Conservation (phyloP, 1,140 invertebrate genomes). For the Apocrypta bakeri region DNA sequence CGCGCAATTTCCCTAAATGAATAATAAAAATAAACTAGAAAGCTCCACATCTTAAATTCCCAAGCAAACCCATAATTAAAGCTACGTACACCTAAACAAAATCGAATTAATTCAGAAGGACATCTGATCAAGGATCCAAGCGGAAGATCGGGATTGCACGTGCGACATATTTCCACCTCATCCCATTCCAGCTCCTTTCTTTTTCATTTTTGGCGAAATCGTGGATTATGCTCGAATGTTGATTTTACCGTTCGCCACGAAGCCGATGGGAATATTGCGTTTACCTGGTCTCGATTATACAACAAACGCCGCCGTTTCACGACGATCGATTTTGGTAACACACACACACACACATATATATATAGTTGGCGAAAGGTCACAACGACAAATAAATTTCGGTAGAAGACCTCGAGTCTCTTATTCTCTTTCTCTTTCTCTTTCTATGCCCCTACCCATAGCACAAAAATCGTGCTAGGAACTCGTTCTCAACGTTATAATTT, state of each 20-base stretch:
- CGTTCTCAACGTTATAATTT: slow-evolving; percentile 48
- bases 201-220: slow-evolving; percentile 19
- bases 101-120: slow-evolving; percentile 22
- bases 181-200: not conserved
- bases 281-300: slow-evolving; percentile 57
- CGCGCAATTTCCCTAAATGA: too few relatives aligned
- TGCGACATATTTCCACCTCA: not conserved
- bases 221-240: not conserved
- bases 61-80: too few relatives aligned
- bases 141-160: not conserved
- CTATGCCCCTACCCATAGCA: slow-evolving; percentile 53
- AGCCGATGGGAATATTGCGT: not conserved
- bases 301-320: slow-evolving; percentile 45
- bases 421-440: too few relatives aligned
- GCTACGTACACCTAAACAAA: not conserved
- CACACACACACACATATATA: too few relatives aligned
- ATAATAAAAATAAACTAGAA: too few relatives aligned
- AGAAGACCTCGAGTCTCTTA: slow-evolving; percentile 55
- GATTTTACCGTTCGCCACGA: not conserved
- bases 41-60: too few relatives aligned
- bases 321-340: slow-evolving; percentile 60
- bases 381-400: slow-evolving; percentile 64
- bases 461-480: slow-evolving; percentile 41
- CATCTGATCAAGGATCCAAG: not conserved
- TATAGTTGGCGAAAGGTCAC: slow-evolving; percentile 63